Evolutionary conservation across 2,888 invertebrate genomes (phyloP), one percentile per base, ranked within the genome.

Genomic region (Rhyacophila evoluta): DNA sequence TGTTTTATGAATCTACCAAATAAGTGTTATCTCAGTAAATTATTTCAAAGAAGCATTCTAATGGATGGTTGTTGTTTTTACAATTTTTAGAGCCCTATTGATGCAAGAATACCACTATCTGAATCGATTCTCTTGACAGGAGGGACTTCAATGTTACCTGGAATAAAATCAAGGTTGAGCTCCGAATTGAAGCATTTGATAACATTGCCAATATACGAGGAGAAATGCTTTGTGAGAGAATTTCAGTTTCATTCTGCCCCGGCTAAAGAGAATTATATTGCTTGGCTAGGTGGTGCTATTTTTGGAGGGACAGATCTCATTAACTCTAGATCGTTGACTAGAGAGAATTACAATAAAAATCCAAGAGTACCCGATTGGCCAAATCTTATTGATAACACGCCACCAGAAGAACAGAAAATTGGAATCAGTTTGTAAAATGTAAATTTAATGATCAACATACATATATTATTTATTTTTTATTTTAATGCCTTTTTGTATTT

Each of bases 51-150:
- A n/a, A n/a, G n/a, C n/a, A n/a, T n/a, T n/a, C n/a, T n/a, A n/a
- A n/a, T n/a, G n/a, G n/a, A n/a, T n/a, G n/a, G n/a, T n/a, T n/a
- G n/a, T n/a, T n/a, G n/a, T n/a, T n/a, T 72, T 8, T 39, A 27
- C 68, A 6, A 55, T 71, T 81, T 83, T 85, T 86, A 94, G 92
- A 95, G 96, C 83, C 95, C 97, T 0, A 90, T 97, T 27, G 98
- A 98, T 89, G 92, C 94, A 80, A 91, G 98, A 11, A 91, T 91
- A 75, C 89, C 90, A 72, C 89, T 99, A 41, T 94, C 96, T 0
- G 94, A 93, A 85, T 97, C 96, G 87, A 92, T 98, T 83, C 89
- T 98, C 76, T 87, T 98, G 19, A 92, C 95, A 76, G 99, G 98
- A 37, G 99, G 99, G 10, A 94, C 95, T 1, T 91, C 94, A 0